phyloP scores from a whole-genome alignment of 2,888 invertebrate species.

The Asteroscopus sphinx region DNA sequence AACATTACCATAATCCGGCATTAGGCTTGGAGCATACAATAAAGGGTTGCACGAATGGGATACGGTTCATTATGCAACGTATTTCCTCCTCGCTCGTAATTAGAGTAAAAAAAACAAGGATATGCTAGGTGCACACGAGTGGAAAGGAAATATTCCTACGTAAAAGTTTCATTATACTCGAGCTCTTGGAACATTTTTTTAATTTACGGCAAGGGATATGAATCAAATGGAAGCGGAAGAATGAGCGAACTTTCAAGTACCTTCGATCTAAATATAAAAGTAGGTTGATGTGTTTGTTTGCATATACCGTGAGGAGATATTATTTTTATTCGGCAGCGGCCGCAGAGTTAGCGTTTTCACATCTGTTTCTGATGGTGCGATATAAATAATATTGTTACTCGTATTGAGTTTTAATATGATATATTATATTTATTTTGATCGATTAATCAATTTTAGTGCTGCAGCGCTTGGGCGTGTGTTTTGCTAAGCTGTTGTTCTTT shows the following conservation, averaged over 20 bases:
- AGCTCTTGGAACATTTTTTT: conserved; percentile 44
- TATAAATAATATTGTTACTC: conserved; percentile 60
- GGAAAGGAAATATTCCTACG: conserved; percentile 38
- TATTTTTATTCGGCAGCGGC: conserved; percentile 78
- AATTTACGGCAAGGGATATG: conserved; percentile 34
- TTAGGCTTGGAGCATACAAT: conserved; percentile 63
- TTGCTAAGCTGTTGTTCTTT: conserved; percentile 18
- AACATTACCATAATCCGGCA: conserved; percentile 73
- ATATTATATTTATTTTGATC: no score
- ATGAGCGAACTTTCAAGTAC: conserved; percentile 67
- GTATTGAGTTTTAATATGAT: conserved; percentile 56
- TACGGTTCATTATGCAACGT: conserved; percentile 69
- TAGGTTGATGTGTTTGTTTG: conserved; percentile 78
- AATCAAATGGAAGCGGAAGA: conserved; percentile 59
- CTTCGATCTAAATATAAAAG: conserved; percentile 74
- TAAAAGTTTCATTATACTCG: conserved; percentile 41
- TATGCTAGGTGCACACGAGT: conserved; percentile 36
- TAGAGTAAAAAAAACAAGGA: conserved; percentile 55
- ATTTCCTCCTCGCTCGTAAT: conserved; percentile 61
- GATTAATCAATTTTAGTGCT: conserved; percentile 45
- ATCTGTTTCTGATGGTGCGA: conserved; percentile 63
- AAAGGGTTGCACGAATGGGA: conserved; percentile 67
- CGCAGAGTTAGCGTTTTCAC: conserved; percentile 66
- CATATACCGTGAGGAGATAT: conserved; percentile 77
- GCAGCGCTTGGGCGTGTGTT: conserved; percentile 12